Percentiles rank a stretch among this genome's conserved stretches.
phyloP scores from a whole-genome alignment of 1,140 invertebrate species.

The Megathymus violae region DNA sequence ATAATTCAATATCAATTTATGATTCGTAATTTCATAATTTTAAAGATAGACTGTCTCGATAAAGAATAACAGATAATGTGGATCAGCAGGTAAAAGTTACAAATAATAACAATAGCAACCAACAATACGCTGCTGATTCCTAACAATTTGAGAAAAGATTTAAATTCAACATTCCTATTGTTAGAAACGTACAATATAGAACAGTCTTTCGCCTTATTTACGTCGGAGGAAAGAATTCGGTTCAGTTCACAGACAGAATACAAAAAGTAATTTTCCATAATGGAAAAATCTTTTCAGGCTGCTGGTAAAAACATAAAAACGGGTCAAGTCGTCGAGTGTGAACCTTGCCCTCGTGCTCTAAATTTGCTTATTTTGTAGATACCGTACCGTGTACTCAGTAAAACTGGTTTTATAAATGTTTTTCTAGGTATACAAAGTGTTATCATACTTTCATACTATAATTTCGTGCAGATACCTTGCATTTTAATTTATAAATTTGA shows the following conservation, averaged over 20 bases:
- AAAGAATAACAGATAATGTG: background rate
- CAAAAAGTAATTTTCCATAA: background rate
- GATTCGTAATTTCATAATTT: background rate
- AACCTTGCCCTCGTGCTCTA: no score
- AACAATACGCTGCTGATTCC: conserved; percentile 9
- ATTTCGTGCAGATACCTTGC: no score
- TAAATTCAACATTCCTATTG: conserved; percentile 12
- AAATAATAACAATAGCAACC: conserved; percentile 4
- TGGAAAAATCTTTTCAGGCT: background rate
- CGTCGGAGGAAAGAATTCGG: background rate
- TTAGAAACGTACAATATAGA: conserved; percentile 11
- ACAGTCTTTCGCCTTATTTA: conserved; percentile 6
- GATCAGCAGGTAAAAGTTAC: background rate
- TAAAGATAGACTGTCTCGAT: background rate
- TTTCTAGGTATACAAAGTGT: no score
- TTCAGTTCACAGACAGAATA: no score
- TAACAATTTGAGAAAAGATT: conserved; percentile 14
- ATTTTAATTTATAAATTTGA: no score
- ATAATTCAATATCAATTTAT: background rate
- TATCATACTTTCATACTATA: no score
- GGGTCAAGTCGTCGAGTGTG: no score
- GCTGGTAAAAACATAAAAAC: no score
- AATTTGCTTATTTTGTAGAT: no score
- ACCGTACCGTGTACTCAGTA: no score
- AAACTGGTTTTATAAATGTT: no score